phyloP scores from a whole-genome alignment of 2,113 vertebrate species.

The Larimichthys crocea region DNA sequence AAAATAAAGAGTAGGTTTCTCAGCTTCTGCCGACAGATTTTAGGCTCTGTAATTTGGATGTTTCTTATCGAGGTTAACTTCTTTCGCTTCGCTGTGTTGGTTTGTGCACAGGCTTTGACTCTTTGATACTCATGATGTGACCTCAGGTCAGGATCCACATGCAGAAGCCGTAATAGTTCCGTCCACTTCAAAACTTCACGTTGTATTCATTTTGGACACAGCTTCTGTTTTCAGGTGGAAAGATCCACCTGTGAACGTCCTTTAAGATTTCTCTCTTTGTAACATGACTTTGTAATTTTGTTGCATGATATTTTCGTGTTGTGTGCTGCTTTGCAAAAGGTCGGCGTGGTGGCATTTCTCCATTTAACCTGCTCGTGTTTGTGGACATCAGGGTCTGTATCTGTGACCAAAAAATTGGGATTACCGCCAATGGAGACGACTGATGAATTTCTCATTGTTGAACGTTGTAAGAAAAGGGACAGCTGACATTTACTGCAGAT shows the following conservation, averaged over 20 bases:
- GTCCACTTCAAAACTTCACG: neutral
- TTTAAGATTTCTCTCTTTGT: neutral
- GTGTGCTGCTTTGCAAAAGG: conserved; percentile 8
- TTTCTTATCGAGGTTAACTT: neutral
- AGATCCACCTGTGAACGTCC: neutral
- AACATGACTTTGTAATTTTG: neutral
- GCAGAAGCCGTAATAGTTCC: neutral
- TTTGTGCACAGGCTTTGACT: neutral
- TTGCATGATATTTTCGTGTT: neutral
- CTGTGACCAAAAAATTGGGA: conserved; percentile 11
- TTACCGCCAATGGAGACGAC: neutral
- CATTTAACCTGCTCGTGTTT: neutral
- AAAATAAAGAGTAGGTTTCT: neutral
- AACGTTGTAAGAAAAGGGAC: conserved; percentile 29
- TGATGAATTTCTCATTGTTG: conserved; percentile 25
- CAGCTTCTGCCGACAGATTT: neutral
- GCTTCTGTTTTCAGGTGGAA: neutral
- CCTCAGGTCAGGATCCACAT: too few species aligned
- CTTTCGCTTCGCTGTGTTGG: neutral
- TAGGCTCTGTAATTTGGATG: neutral
- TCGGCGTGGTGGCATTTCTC: neutral
- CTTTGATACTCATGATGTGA: neutral
- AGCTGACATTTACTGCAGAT: conserved; percentile 50
- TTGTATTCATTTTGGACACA: neutral
- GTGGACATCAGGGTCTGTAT: neutral